Conservation (phyloP, 1,140 invertebrate species). For the Drosophila lacertosa region DNA sequence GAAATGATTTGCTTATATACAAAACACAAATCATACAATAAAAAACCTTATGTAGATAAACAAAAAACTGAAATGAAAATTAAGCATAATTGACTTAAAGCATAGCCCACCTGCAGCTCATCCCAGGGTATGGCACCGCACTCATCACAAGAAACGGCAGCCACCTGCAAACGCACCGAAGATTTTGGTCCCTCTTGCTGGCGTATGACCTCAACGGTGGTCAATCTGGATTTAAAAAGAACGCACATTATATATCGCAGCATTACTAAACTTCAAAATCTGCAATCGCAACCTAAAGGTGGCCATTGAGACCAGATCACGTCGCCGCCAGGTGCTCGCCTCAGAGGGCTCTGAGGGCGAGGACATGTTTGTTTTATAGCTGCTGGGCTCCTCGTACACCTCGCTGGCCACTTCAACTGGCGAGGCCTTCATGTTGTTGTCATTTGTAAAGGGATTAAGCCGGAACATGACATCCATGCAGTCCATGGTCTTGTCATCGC, state of each 20-base stretch:
- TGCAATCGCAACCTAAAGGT: constrained; percentile 73
- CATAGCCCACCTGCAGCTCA: constrained; percentile 92
- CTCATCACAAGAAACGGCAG: constrained; percentile 91
- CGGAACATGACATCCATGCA: constrained; percentile 87
- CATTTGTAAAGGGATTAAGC: constrained; percentile 81
- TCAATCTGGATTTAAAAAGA: constrained; percentile 85
- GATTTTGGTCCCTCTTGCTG: constrained; percentile 91
- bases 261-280: not conserved
- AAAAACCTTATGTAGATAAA: constrained; percentile 4
- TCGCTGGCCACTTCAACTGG: constrained; percentile 93
- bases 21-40: constrained; percentile 52
- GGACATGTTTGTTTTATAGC: constrained; percentile 86
- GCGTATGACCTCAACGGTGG: constrained; percentile 92
- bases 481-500: constrained; percentile 88
- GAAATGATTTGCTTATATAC: constrained; percentile 30
- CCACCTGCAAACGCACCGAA: constrained; percentile 90
- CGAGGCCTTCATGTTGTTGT: constrained; percentile 84
- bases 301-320: constrained; percentile 88
- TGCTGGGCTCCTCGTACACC: constrained; percentile 89
- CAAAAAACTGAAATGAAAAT: not conserved
- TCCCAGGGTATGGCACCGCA: constrained; percentile 95
- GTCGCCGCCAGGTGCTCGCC: constrained; percentile 90
- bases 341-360: constrained; percentile 92
- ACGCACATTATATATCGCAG: not conserved
- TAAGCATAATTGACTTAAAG: not conserved